phyloP scores from a whole-genome alignment of 1,140 invertebrate species.

The Leptopilina boulardi region DNA sequence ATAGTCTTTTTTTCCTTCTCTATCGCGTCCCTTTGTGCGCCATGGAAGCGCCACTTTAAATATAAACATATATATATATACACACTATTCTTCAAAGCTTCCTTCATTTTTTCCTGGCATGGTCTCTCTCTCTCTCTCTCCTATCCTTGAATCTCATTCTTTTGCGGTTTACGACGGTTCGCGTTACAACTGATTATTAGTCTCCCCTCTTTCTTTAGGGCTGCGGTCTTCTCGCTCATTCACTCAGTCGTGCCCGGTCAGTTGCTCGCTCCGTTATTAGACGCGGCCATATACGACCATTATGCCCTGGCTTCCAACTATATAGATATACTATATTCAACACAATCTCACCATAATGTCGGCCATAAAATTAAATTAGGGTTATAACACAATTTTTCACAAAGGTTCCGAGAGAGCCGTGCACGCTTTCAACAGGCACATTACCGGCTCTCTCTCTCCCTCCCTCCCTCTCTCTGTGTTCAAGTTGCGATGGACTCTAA shows the following conservation, averaged over 20 bases:
- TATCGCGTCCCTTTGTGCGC: not conserved
- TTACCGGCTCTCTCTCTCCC: conserved; percentile 55
- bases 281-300: conserved; percentile 72
- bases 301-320: conserved; percentile 61
- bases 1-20: conserved; percentile 18
- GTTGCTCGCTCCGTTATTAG: conserved; percentile 69
- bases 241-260: conserved; percentile 25
- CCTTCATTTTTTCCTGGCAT: conserved; percentile 45
- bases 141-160: conserved; percentile 68
- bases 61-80: conserved; percentile 61
- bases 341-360: conserved; percentile 72
- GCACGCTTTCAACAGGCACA: conserved; percentile 62
- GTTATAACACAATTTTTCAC: conserved; percentile 77
- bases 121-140: too few relatives aligned
- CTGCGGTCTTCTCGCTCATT: conserved; percentile 33
- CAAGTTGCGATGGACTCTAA: conserved; percentile 1
- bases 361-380: conserved; percentile 77
- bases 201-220: conserved; percentile 47
- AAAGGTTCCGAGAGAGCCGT: conserved; percentile 65
- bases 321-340: conserved; percentile 59
- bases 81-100: conserved; percentile 38
- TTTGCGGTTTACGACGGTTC: conserved; percentile 75
- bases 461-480: conserved; percentile 43
- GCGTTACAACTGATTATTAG: conserved; percentile 76
- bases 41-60: conserved; percentile 54